Base-by-base conservation (phyloP, 1,140 invertebrate genomes). In the Ectropis grisescens region DNA sequence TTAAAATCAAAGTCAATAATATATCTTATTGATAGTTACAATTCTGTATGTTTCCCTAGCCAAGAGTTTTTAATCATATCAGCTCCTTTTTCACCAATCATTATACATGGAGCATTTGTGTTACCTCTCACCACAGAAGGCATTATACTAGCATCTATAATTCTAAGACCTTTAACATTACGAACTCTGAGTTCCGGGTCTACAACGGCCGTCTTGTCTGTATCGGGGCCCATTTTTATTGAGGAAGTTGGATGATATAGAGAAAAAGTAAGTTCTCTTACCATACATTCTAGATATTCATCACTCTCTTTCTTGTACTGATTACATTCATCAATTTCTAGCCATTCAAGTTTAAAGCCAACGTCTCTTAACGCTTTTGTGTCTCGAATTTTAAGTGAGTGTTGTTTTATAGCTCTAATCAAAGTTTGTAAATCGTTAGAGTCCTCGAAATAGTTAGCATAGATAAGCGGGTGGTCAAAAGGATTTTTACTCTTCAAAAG, bases 141-240 rank as follows among this genome's bases (percentile, higher is more conserved):
- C 89, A 94, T 93, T 5, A 94, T 86, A 39, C 90, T 92, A 11
- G 90, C 91, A 76, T 95, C 92, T 1, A 89, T 85, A 0, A 95
- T 90, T 44, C 93, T 83, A 7, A 94, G 49, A n/a, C 87, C 85
- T n/a, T 69, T 58, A 1, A 92, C 74, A 0, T 90, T 88, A 53
- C 87, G 82, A 1, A 94, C 90, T 15, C 84, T 80, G 0, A 96
- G 72, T 19, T 88, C 58, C 0, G 87, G 70, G 67, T 93, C 88
- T 0, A 91, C 86, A 2, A 92, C 89, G 19, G 91, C 81, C 13
- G 76, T 61, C 27, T 74, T 42, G 74, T 93, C 91, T 8, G 37
- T 54, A 2, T 55, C 54, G 0, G 87, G 84, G 5, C 91, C 92
- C 93, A 94, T 94, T 71, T 90, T 93, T 12, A 87, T 88, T 0